phyloP scores from a whole-genome alignment of 23 tunicate genomes.

The Trididemnum clinides region DNA sequence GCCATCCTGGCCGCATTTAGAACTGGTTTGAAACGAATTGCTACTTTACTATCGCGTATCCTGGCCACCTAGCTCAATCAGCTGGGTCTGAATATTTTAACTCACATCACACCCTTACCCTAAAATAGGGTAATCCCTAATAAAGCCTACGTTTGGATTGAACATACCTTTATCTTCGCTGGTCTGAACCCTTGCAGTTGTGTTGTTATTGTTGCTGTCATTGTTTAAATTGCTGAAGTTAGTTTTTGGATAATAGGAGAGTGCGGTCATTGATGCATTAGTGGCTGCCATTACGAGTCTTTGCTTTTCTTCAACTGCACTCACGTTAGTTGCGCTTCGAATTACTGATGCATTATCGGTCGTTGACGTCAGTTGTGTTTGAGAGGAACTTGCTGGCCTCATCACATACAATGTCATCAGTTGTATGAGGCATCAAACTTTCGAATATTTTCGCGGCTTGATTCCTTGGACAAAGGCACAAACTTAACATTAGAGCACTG shows the following conservation, averaged over 20 bases:
- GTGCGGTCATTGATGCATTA: background rate
- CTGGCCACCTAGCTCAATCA: no score
- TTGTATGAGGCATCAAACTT: background rate
- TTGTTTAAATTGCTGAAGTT: background rate
- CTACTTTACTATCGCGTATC: no score
- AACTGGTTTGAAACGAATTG: no score
- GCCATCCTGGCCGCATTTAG: no score
- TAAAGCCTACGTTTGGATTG: no score
- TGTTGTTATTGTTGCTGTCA: slow-evolving; percentile 57
- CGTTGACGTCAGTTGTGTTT: background rate
- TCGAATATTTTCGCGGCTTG: background rate
- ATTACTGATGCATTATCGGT: slow-evolving; percentile 5
- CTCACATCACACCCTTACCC: no score
- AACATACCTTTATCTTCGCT: slow-evolving; percentile 20
- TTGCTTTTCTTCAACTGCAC: background rate
- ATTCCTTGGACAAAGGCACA: slow-evolving; percentile 30
- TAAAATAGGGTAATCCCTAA: no score
- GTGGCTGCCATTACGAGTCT: background rate
- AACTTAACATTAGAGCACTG: slow-evolving; percentile 36
- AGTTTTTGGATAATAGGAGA: background rate
- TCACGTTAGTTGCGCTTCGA: background rate
- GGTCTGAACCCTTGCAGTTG: slow-evolving; percentile 26
- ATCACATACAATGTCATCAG: slow-evolving; percentile 52
- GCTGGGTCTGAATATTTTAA: no score
- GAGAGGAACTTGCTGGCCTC: slow-evolving; percentile 47